Base-by-base conservation (phyloP, 2,797 vertebrate genomes). In the Triplophysa yarkandensis region DNA sequence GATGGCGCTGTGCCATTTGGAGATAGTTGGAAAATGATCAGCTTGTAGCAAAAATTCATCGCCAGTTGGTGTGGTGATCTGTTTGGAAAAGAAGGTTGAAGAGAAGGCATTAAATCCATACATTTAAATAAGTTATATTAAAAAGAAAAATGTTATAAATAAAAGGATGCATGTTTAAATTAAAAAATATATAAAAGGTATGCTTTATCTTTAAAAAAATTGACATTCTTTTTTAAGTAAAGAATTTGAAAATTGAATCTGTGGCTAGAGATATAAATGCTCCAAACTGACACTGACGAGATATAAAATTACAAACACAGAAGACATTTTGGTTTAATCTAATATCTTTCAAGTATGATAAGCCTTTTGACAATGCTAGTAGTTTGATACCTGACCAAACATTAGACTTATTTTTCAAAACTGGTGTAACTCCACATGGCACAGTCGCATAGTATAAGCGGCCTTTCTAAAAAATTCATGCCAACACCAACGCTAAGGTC, bases 31-130 rank as follows among this genome's bases (percentile, higher is more conserved):
- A 82, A 91, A 89, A 76, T 86, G 91, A 85, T 98, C 95, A 17
- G 91, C 90, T 88, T 98, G 95, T 55, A 98, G 86, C 64, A 98
- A 94, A 84, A 95, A 94, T 83, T 96, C 95, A 80, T 93, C 95
- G 84, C 96, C 95, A 87, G 93, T 93, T 81, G 85, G 82, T 48
- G 96, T 95, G 32, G 93, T 95, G 87, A 98, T 94, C 95, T 98
- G 84, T 39, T 76, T 71, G 16, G 76, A 44, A 79, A 21, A 74
- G 1, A 77, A 21, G 16, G 69, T 46, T 21, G 8, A 65, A 65
- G n/a, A 30, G 13, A 60, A 86, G 96, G 92, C 94, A 95, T 65
- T n/a, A n/a, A n/a, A n/a, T n/a, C n/a, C n/a, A n/a, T n/a, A n/a
- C n/a, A n/a, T n/a, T n/a, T n/a, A n/a, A n/a, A 75, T 9, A 73